Conservation (phyloP, 2,113 vertebrate species). For the Eurypyga helias region DNA sequence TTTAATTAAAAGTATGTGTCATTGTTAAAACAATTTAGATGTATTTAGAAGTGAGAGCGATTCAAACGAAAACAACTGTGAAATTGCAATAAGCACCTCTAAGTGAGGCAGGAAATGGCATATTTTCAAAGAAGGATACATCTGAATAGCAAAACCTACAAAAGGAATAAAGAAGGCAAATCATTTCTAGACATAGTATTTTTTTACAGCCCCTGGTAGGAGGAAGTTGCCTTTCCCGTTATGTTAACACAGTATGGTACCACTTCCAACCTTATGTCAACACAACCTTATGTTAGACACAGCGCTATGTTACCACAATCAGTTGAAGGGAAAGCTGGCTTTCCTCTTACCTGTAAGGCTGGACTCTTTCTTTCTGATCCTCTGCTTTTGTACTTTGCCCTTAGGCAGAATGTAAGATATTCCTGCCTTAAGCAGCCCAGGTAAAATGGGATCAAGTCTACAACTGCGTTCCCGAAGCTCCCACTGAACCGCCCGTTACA, state of each 20-base stretch:
- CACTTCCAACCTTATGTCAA: background rate
- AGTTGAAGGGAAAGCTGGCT: background rate
- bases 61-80: background rate
- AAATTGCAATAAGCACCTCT: background rate
- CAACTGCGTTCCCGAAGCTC: background rate
- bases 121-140: background rate
- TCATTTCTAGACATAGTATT: background rate
- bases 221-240: background rate
- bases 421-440: background rate
- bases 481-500: fast-evolving
- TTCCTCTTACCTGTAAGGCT: background rate
- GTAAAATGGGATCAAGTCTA: no score
- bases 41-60: background rate
- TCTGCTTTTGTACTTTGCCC: background rate
- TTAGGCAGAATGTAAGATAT: background rate
- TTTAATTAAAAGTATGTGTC: background rate
- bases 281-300: background rate
- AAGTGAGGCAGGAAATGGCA: background rate
- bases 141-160: background rate
- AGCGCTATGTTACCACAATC: background rate
- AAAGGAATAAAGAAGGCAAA: background rate
- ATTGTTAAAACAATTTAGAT: background rate
- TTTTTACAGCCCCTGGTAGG: background rate
- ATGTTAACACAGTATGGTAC: background rate
- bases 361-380: background rate